Conservation (phyloP, 2,888 invertebrate genomes). For the Andrena haemorrhoa region DNA sequence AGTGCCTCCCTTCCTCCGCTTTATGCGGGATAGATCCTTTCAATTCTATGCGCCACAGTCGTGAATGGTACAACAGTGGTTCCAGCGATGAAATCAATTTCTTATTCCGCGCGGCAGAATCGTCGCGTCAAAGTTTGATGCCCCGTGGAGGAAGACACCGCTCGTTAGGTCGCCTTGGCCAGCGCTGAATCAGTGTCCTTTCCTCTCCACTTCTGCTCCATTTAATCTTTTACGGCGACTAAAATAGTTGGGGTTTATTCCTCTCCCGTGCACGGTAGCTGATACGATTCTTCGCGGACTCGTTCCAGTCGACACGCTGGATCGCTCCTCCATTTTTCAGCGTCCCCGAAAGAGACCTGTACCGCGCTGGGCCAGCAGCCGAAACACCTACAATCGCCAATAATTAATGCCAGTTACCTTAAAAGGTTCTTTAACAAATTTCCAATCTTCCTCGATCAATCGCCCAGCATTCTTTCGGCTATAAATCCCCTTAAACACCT, state of each 20-base stretch:
- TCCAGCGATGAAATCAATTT: not conserved
- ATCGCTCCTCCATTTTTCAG: constrained; percentile 50
- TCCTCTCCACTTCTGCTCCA: constrained; percentile 1
- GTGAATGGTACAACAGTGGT: not conserved
- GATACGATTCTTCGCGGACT: constrained; percentile 47
- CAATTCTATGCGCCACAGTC: too few species aligned
- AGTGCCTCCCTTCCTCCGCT: too few species aligned
- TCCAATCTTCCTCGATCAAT: too few species aligned
- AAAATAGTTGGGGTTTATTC: constrained; percentile 46
- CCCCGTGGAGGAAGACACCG: constrained; percentile 3
- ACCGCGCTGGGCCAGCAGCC: not conserved
- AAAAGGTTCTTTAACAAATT: too few species aligned
- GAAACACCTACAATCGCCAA: constrained; percentile 10
- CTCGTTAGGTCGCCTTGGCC: not conserved
- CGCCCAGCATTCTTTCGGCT: too few species aligned
- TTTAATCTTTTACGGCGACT: constrained; percentile 17
- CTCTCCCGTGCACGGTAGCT: constrained; percentile 28
- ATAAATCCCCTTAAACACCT: too few species aligned
- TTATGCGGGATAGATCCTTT: too few species aligned
- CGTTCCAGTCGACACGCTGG: constrained; percentile 19
- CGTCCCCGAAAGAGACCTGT: constrained; percentile 1
- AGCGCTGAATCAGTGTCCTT: constrained; percentile 33
- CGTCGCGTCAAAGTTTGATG: not conserved
- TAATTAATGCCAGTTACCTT: too few species aligned
- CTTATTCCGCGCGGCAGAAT: not conserved